phyloP scores from a whole-genome alignment of 2,113 vertebrate species.

The Scalopus aquaticus region DNA sequence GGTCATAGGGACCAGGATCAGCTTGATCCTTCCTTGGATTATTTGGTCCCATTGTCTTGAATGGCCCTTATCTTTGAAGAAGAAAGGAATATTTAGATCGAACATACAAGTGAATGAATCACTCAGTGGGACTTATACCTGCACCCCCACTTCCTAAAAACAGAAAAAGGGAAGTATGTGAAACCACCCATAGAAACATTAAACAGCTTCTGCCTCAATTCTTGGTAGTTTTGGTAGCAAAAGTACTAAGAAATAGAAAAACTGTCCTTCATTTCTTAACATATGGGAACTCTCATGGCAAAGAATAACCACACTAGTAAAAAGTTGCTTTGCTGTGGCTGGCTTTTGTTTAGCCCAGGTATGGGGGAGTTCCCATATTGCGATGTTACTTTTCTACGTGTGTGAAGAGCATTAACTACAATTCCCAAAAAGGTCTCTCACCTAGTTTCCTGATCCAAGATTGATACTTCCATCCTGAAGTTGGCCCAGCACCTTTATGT shows the following conservation, averaged over 20 bases:
- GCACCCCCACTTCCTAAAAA: not conserved
- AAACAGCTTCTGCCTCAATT: slow-evolving; percentile 32
- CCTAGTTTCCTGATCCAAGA: not conserved
- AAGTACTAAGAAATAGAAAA: not conserved
- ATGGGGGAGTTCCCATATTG: not conserved
- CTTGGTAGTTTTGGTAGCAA: not conserved
- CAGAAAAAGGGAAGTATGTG: not conserved
- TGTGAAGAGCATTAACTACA: not conserved
- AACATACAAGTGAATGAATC: slow-evolving; percentile 3
- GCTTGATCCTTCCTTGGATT: slow-evolving; percentile 54
- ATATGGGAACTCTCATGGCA: not conserved
- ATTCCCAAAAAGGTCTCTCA: not conserved
- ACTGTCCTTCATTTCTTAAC: not conserved
- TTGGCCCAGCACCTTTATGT: not conserved
- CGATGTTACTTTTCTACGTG: not conserved
- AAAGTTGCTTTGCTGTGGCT: not conserved
- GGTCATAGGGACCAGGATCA: slow-evolving; percentile 50
- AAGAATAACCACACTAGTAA: slow-evolving; percentile 4
- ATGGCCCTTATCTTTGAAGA: slow-evolving; percentile 44
- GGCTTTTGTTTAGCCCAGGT: not conserved
- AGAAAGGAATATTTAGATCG: slow-evolving; percentile 51
- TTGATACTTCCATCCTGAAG: not conserved
- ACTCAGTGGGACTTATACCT: not conserved
- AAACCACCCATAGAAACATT: not conserved
- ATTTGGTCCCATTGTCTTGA: slow-evolving; percentile 52